Evolutionary conservation across 1,140 invertebrate genomes (phyloP).

Genomic region (Augochlora pura): DNA sequence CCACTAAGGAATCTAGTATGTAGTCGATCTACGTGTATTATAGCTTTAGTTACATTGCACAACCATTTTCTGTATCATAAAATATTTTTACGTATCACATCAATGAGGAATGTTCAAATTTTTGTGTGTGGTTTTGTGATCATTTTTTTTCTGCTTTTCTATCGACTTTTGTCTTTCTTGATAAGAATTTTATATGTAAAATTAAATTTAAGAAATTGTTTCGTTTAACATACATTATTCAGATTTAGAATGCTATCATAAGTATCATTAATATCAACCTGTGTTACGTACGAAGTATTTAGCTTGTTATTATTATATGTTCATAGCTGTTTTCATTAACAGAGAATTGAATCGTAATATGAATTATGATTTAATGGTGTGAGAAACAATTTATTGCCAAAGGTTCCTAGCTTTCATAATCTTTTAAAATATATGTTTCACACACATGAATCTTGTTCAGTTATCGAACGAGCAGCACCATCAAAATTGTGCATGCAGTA

Average conservation of each 20-base stretch:
- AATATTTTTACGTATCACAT: slow-evolving; percentile 53
- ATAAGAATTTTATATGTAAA: slow-evolving; percentile 4
- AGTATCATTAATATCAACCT: slow-evolving; percentile 1
- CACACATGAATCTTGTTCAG: not conserved
- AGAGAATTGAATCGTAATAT: too few species aligned
- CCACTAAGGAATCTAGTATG: slow-evolving; percentile 80
- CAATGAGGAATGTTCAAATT: slow-evolving; percentile 60
- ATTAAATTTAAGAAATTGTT: not conserved
- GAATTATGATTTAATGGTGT: not conserved
- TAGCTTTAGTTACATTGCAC: slow-evolving; percentile 72
- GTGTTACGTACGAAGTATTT: not conserved
- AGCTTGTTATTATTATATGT: not conserved
- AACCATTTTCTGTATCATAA: slow-evolving; percentile 72
- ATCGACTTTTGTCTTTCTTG: not conserved
- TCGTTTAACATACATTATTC: not conserved
- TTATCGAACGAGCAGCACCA: not conserved
- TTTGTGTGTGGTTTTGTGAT: slow-evolving; percentile 6
- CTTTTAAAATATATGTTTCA: slow-evolving; percentile 5
- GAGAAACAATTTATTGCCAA: not conserved
- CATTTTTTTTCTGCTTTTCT: not conserved
- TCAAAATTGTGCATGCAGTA: slow-evolving; percentile 16
- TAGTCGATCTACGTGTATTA: slow-evolving; percentile 73
- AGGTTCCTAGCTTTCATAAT: slow-evolving; percentile 8
- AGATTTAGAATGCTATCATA: not conserved
- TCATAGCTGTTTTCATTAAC: too few species aligned